A percentile compares a stretch with the other conserved stretches of the same genome.
Evolutionary conservation across 2,888 invertebrate species (phyloP).

Genomic region (Hyalella azteca): DNA sequence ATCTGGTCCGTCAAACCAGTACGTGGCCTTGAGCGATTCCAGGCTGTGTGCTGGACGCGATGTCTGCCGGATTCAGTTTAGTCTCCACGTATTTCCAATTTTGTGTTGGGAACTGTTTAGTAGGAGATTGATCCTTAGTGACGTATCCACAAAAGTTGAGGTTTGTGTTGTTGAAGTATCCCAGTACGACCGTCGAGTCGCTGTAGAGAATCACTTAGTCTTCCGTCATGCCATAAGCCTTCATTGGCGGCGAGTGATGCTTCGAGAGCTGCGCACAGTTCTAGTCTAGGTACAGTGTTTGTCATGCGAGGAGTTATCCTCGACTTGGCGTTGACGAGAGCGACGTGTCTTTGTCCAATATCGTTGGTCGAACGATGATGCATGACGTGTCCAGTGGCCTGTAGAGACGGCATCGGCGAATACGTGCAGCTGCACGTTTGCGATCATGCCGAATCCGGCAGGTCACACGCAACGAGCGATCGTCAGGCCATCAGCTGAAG

Average conservation of each 20-base stretch:
- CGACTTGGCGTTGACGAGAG: neutral
- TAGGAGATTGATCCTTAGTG: neutral
- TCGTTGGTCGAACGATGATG: neutral
- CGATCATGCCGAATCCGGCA: neutral
- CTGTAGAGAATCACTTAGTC: neutral
- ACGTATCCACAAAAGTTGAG: neutral
- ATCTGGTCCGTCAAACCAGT: neutral
- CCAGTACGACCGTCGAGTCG: neutral
- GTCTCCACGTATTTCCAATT: neutral
- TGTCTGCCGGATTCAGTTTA: neutral
- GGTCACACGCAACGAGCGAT: neutral
- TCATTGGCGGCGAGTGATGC: neutral
- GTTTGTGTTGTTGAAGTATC: neutral
- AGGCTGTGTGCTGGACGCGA: neutral
- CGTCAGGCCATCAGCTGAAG: neutral
- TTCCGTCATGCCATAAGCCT: neutral
- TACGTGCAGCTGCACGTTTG: neutral
- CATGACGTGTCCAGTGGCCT: neutral
- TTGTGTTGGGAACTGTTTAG: neutral
- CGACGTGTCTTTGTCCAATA: neutral
- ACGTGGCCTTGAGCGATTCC: neutral
- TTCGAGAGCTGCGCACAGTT: slow-evolving; percentile 8
- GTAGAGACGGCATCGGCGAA: neutral
- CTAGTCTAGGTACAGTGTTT: neutral
- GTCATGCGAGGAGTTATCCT: neutral